Percentiles rank a stretch among this genome's conserved stretches.
Evolutionary conservation across 1,140 invertebrate species (phyloP).

Genomic region (Zaprionus ghesquierei): DNA sequence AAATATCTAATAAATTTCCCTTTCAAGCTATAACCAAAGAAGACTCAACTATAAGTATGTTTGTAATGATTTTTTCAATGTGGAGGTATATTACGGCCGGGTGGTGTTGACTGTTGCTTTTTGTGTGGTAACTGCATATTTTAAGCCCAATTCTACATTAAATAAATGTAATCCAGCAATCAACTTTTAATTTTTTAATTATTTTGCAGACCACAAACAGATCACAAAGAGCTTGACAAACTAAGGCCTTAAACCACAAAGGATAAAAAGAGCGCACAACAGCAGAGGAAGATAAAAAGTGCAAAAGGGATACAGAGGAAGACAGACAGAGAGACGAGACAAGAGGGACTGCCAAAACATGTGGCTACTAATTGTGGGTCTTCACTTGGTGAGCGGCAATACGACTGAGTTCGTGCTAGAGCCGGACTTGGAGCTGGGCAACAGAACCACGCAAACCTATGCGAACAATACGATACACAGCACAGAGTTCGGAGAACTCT

Average conservation of each 20-base stretch:
- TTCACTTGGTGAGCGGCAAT: slow-evolving; percentile 39
- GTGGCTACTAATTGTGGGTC: slow-evolving; percentile 47
- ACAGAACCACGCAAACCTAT: slow-evolving; percentile 12
- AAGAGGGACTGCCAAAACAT: slow-evolving; percentile 3
- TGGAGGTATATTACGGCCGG: no score
- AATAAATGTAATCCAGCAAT: no score
- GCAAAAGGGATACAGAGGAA: background rate
- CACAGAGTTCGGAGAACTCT: slow-evolving; percentile 14
- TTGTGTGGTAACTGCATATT: no score
- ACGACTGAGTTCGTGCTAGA: slow-evolving; percentile 1
- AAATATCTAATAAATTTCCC: no score
- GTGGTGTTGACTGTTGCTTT: no score
- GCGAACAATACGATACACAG: slow-evolving; percentile 43
- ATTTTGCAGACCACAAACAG: slow-evolving; percentile 25
- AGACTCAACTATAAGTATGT: no score
- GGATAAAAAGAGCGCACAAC: background rate
- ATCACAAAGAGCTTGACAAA: slow-evolving; percentile 5
- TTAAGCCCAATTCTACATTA: no score
- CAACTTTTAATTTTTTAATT: no score
- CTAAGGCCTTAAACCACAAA: background rate
- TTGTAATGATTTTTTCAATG: no score
- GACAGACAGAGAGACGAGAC: background rate
- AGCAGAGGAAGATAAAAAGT: background rate
- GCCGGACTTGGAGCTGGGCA: slow-evolving; percentile 1
- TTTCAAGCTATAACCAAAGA: no score